Evolutionary conservation across 2,888 invertebrate species (phyloP).

Genomic region (Thalpophila matura): DNA sequence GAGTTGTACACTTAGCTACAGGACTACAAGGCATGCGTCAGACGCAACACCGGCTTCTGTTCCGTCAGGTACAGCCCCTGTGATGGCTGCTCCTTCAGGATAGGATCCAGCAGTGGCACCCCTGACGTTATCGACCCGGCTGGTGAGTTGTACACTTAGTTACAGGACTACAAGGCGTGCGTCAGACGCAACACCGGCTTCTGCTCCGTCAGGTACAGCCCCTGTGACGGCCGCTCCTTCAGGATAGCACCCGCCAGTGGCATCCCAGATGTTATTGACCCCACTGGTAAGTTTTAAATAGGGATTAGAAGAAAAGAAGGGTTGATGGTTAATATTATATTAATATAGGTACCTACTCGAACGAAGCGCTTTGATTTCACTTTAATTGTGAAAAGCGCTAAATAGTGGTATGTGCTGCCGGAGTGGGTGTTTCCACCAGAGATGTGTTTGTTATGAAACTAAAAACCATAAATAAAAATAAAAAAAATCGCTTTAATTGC

Average conservation of each 20-base stretch:
- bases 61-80: constrained; percentile 95
- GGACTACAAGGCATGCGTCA: constrained; percentile 94
- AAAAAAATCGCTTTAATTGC: too few species aligned
- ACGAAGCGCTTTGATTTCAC: too few species aligned
- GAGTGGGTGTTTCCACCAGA: too few species aligned
- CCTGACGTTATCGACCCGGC: constrained; percentile 66
- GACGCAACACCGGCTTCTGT: constrained; percentile 93
- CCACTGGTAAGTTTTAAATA: constrained; percentile 69
- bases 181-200: constrained; percentile 93
- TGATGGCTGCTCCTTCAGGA: constrained; percentile 94
- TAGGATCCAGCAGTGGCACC: constrained; percentile 87
- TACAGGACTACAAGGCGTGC: constrained; percentile 95
- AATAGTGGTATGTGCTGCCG: too few species aligned
- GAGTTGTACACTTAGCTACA: constrained; percentile 92
- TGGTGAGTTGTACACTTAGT: constrained; percentile 91
- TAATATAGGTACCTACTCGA: too few species aligned
- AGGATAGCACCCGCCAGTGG: constrained; percentile 91
- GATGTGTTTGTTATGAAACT: too few species aligned
- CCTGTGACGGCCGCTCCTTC: constrained; percentile 94
- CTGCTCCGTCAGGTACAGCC: constrained; percentile 94
- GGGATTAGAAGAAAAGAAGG: too few species aligned
- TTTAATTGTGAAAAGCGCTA: too few species aligned
- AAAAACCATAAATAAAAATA: too few species aligned
- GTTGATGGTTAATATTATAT: too few species aligned
- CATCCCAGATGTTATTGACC: constrained; percentile 63